Evolutionary conservation across 2,888 invertebrate genomes (phyloP).

Genomic region (Erynnis tages): DNA sequence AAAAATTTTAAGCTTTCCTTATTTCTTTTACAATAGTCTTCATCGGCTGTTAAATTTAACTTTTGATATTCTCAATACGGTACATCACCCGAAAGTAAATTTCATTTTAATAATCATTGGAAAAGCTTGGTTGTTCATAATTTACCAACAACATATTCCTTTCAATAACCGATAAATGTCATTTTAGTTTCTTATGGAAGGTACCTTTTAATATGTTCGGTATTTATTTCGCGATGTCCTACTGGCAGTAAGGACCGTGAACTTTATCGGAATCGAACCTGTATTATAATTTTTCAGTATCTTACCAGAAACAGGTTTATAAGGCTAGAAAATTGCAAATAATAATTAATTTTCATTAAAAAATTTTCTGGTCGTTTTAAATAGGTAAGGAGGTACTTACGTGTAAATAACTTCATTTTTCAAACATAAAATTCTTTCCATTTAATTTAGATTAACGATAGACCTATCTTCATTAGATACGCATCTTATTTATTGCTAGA

Average conservation of each 20-base stretch:
- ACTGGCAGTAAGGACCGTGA: slow-evolving; percentile 11
- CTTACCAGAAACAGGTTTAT: background rate
- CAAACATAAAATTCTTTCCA: too few species aligned
- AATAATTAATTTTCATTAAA: too few species aligned
- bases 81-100: too few species aligned
- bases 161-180: slow-evolving; percentile 14
- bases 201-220: slow-evolving; percentile 7
- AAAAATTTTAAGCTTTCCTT: too few species aligned
- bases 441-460: too few species aligned
- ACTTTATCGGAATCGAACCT: slow-evolving; percentile 13
- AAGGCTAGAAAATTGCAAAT: background rate
- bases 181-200: background rate
- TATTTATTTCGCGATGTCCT: slow-evolving; percentile 11
- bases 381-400: too few species aligned
- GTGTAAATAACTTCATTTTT: too few species aligned
- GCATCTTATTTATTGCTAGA: too few species aligned
- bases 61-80: background rate
- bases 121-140: background rate
- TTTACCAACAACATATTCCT: background rate
- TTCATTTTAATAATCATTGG: background rate
- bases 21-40: too few species aligned
- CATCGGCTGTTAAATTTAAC: background rate
- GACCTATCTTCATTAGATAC: too few species aligned
- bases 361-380: too few species aligned
- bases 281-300: slow-evolving; percentile 4